Conservation (phyloP, 2,888 invertebrate genomes). For the Orchestes rusci region DNA sequence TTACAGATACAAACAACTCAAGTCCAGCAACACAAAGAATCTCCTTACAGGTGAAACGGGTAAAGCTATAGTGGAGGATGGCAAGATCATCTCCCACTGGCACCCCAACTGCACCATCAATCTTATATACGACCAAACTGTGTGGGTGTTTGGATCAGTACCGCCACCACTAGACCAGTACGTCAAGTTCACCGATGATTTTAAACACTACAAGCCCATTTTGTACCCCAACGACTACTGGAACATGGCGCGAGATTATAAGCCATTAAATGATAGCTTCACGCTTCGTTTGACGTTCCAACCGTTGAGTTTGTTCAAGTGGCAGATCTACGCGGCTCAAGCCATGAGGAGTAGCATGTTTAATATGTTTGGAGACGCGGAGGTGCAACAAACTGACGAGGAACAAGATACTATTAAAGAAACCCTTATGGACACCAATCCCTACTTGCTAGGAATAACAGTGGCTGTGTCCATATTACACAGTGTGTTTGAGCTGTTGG, state of each 20-base stretch:
- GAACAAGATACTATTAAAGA: constrained; percentile 90
- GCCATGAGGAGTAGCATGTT: constrained; percentile 80
- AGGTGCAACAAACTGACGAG: constrained; percentile 71
- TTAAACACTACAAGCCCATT: constrained; percentile 85
- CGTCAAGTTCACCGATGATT: constrained; percentile 81
- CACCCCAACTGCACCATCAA: constrained; percentile 97
- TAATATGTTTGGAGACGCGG: constrained; percentile 59
- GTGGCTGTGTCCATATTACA: constrained; percentile 90
- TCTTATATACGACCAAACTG: constrained; percentile 90
- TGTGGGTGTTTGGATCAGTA: constrained; percentile 86
- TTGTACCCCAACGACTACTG: constrained; percentile 96
- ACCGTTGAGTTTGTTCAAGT: constrained; percentile 92
- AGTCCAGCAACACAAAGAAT: constrained; percentile 84
- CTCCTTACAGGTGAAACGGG: constrained; percentile 86
- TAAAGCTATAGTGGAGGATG: constrained; percentile 69
- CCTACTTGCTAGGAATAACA: constrained; percentile 87
- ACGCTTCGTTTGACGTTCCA: constrained; percentile 70
- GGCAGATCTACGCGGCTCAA: constrained; percentile 98
- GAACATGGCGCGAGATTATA: constrained; percentile 95
- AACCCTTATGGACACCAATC: constrained; percentile 93
- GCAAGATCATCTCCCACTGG: constrained; percentile 96
- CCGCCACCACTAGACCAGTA: constrained; percentile 90
- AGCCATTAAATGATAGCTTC: constrained; percentile 70
- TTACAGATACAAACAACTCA: constrained; percentile 73
- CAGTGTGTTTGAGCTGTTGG: constrained; percentile 95